These are phyloP conservation scores for Arctopsyche grandis DNA, from an alignment of 1,140 invertebrate genomes.

Conservation along the genomic window DNA sequence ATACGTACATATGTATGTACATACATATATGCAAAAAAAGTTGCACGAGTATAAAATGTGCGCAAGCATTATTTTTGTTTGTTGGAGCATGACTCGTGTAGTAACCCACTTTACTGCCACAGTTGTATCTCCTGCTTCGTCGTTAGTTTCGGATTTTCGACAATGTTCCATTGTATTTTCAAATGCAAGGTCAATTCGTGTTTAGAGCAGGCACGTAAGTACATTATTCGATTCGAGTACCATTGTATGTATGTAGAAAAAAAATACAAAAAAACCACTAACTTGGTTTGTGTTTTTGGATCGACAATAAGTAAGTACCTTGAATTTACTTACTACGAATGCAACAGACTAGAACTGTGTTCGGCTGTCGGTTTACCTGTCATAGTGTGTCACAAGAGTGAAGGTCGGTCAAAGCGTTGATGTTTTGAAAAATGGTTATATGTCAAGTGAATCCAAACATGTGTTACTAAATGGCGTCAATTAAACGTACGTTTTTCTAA, in stretches of 20 bases:
- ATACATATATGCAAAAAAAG: not conserved
- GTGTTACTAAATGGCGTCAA: too few species aligned
- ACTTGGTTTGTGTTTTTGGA: not conserved
- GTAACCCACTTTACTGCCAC: slow-evolving; percentile 46
- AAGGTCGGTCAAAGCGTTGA: slow-evolving; percentile 12
- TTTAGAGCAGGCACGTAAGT: slow-evolving; percentile 15
- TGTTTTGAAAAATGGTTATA: slow-evolving; percentile 11
- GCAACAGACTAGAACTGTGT: not conserved
- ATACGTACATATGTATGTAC: too few species aligned
- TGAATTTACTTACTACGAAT: not conserved
- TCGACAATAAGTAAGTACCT: too few species aligned
- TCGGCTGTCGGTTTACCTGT: not conserved
- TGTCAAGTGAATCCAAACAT: not conserved
- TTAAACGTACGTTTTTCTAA: too few species aligned
- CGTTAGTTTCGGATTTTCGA: slow-evolving; percentile 36
- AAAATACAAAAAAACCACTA: not conserved
- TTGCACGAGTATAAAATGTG: not conserved
- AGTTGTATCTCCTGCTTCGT: slow-evolving; percentile 7
- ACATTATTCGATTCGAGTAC: not conserved
- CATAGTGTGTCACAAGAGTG: not conserved
- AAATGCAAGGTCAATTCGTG: slow-evolving; percentile 4
- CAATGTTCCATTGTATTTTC: slow-evolving; percentile 43
- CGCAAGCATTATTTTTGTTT: slow-evolving; percentile 47
- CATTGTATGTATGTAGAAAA: not conserved
- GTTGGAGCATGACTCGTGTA: slow-evolving; percentile 47